phyloP scores from a whole-genome alignment of 2,888 invertebrate species.

The Athetis lepigone region DNA sequence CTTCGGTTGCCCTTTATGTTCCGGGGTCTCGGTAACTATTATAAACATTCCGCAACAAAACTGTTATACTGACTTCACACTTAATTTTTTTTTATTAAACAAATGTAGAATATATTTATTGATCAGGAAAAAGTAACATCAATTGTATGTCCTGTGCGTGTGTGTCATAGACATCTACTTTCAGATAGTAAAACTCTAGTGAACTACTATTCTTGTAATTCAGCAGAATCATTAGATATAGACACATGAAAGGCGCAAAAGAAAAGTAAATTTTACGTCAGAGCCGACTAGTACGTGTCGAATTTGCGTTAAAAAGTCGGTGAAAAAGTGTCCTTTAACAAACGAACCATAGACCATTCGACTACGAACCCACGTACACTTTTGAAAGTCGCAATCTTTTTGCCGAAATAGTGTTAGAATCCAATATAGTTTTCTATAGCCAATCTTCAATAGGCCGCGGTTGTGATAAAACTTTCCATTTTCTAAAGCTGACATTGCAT shows the following conservation, averaged over 20 bases:
- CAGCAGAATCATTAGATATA: not conserved
- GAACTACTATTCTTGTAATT: not conserved
- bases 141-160: too few relatives aligned
- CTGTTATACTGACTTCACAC: too few relatives aligned
- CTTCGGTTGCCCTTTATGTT: too few relatives aligned
- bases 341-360: not conserved
- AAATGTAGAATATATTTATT: too few relatives aligned
- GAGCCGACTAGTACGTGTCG: not conserved
- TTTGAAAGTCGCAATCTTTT: conserved; percentile 14
- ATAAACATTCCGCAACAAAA: too few relatives aligned
- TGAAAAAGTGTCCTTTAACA: not conserved
- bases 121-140: too few relatives aligned
- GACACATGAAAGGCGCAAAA: not conserved
- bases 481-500: conserved; percentile 14
- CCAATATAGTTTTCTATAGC: conserved; percentile 38
- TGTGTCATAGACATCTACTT: too few relatives aligned
- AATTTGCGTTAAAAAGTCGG: conserved; percentile 2
- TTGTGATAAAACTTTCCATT: conserved; percentile 28
- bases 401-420: conserved; percentile 19
- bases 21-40: too few relatives aligned
- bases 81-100: too few relatives aligned
- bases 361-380: conserved; percentile 25
- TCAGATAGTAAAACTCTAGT: not conserved
- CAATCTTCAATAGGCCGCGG: conserved; percentile 18
- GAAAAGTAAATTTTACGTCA: not conserved